These are phyloP conservation scores for Labroides dimidiatus DNA, from an alignment of 2,797 vertebrate genomes.

Conservation along the genomic window DNA sequence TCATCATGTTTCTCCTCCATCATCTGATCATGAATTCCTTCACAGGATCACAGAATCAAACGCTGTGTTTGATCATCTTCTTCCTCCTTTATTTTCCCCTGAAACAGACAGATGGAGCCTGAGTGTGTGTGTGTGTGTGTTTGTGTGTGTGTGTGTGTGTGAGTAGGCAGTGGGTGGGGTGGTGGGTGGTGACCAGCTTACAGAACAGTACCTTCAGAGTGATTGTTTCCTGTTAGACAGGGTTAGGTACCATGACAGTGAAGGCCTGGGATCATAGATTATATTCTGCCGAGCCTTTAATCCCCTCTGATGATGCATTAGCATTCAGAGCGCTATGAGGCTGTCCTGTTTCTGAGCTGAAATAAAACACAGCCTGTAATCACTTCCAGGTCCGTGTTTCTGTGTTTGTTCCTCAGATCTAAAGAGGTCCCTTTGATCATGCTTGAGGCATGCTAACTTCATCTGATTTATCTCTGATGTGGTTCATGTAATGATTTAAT, in stretches of 20 bases:
- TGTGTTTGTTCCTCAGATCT: too few relatives aligned
- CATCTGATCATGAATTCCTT: not conserved
- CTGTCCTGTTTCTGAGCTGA: not conserved
- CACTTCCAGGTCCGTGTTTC: not conserved
- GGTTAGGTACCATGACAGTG: not conserved
- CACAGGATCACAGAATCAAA: not conserved
- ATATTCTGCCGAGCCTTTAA: not conserved
- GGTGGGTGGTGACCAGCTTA: too few relatives aligned
- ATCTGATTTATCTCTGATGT: too few relatives aligned
- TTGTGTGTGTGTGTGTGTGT: not conserved
- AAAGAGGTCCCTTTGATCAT: too few relatives aligned
- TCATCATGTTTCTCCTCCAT: too few relatives aligned
- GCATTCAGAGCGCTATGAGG: not conserved
- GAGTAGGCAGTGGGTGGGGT: too few relatives aligned
- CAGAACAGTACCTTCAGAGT: not conserved
- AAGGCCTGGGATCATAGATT: not conserved
- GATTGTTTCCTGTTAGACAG: not conserved
- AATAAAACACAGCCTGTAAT: not conserved
- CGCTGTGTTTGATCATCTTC: too few relatives aligned
- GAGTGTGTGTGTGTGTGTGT: not conserved
- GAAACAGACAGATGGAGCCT: conserved; percentile 1
- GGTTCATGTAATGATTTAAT: too few relatives aligned
- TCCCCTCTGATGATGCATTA: conserved; percentile 1
- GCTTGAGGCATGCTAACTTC: too few relatives aligned
- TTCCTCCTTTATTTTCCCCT: too few relatives aligned